Base-by-base conservation (phyloP, 1,140 invertebrate species). In the Drosophila setifemur region DNA sequence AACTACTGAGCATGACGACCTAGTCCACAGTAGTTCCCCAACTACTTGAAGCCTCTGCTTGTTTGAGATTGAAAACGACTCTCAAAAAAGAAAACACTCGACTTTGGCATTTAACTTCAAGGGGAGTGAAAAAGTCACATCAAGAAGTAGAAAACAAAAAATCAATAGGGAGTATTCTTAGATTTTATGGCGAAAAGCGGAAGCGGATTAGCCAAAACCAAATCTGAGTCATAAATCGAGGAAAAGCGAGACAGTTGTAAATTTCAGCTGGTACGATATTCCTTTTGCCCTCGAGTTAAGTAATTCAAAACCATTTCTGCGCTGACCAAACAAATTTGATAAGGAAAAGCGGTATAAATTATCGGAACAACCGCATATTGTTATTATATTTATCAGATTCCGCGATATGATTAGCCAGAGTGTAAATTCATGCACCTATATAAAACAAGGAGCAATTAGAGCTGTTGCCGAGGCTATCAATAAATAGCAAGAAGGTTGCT, bases 391-490 rank as follows among this genome's bases (percentile, higher is more conserved):
- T 67, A 70, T 70, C 44, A 58, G 52, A 70, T 57, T 57, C 49
- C 49, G 66, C 39, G 67, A 70, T 70, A 60, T 29, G 67, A 58
- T 70, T 48, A 63, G 25, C 25, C 3, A 1, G 55, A 57, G 55
- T 60, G 52, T 60, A 60, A 57, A 60, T 39, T 60, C 35, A 23
- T 21, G 18, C 25, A 37, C 29, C 8, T 8, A 35, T 52, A 60
- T 43, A 60, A 25, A 42, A 43, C 52, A 40, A 28, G 57, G 42
- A 37, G 44, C 43, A 42, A 47, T 69, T 64, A 64, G 60, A 40
- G 40, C 66, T 68, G 66, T 69, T 69, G 64, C 64, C 66, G 66
- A 57, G 66, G 64, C 64, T 69, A 57, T 70, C 64, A 69, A 69
- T 69, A 69, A 69, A 68, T 16, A 37, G 26, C 21, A 23, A 23